Conservation (phyloP, 2,888 invertebrate genomes). For the Anorthoa munda region DNA sequence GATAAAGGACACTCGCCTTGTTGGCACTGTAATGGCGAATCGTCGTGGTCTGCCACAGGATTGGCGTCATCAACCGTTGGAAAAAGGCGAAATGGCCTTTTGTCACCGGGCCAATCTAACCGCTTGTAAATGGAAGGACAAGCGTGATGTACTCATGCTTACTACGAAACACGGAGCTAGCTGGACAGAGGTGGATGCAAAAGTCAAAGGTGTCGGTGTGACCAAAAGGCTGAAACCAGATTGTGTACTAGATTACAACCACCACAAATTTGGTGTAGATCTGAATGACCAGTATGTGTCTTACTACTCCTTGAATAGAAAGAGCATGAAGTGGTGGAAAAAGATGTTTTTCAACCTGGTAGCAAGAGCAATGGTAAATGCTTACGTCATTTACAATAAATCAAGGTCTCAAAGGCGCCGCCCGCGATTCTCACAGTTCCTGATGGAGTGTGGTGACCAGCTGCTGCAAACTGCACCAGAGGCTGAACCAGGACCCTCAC, state of each 20-base stretch:
- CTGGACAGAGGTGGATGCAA: constrained; percentile 41
- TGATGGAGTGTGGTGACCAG: no score
- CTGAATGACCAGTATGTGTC: constrained; percentile 11
- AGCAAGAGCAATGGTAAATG: constrained; percentile 17
- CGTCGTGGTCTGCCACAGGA: constrained; percentile 51
- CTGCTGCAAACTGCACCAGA: no score
- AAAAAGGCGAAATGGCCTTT: constrained; percentile 14
- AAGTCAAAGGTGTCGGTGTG: constrained; percentile 11
- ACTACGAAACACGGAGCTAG: constrained; percentile 45
- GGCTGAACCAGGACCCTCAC: constrained; percentile 18
- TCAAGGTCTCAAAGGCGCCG: background rate
- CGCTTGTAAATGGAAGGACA: constrained; percentile 49
- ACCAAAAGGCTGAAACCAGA: constrained; percentile 8
- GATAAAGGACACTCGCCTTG: constrained; percentile 34
- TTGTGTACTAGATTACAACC: constrained; percentile 13
- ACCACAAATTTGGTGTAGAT: background rate
- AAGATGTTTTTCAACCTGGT: constrained; percentile 52
- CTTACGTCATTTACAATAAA: constrained; percentile 13
- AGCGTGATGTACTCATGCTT: constrained; percentile 39
- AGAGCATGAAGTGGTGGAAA: constrained; percentile 52
- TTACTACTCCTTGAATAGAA: constrained; percentile 11
- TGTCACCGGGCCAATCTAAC: constrained; percentile 25
- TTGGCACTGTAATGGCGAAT: constrained; percentile 54
- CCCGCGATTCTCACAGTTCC: constrained; percentile 8
- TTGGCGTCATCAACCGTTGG: constrained; percentile 42